phyloP scores from a whole-genome alignment of 2,888 invertebrate genomes.

The Drosophila mimetica region DNA sequence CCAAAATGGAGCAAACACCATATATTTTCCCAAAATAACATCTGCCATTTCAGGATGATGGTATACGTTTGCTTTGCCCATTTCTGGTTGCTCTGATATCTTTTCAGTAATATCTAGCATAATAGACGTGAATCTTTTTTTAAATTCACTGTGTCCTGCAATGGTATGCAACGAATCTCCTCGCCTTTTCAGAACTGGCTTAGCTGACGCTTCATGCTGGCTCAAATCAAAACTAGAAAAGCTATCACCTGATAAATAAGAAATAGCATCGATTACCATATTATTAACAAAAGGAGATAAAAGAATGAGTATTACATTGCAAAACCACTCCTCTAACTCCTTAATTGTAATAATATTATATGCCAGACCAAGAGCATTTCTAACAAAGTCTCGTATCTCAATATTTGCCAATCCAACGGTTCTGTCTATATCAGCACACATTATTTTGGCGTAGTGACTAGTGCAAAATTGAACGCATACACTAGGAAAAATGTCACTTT shows the following conservation, averaged over 20 bases:
- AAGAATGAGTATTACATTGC: not conserved
- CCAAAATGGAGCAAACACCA: too few species aligned
- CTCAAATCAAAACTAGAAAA: not conserved
- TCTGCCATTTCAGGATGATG: not conserved
- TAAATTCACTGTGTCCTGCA: too few species aligned
- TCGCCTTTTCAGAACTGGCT: too few species aligned
- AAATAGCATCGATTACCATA: not conserved
- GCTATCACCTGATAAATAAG: not conserved
- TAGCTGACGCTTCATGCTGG: too few species aligned
- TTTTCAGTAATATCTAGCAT: not conserved
- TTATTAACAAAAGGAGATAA: not conserved
- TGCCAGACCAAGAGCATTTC: not conserved
- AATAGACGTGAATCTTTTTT: not conserved
- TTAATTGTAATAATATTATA: not conserved
- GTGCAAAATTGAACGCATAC: not conserved
- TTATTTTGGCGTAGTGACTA: too few species aligned
- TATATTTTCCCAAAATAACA: not conserved
- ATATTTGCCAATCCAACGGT: not conserved
- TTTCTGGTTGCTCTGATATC: not conserved
- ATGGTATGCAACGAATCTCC: too few species aligned
- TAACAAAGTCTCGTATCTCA: too few species aligned
- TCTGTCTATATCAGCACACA: not conserved
- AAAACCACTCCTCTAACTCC: not conserved
- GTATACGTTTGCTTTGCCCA: not conserved
- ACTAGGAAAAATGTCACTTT: not conserved